Evolutionary conservation across 2,113 vertebrate genomes (phyloP), one percentile per base, ranked within the genome.

Genomic region (Tichodroma muraria): DNA sequence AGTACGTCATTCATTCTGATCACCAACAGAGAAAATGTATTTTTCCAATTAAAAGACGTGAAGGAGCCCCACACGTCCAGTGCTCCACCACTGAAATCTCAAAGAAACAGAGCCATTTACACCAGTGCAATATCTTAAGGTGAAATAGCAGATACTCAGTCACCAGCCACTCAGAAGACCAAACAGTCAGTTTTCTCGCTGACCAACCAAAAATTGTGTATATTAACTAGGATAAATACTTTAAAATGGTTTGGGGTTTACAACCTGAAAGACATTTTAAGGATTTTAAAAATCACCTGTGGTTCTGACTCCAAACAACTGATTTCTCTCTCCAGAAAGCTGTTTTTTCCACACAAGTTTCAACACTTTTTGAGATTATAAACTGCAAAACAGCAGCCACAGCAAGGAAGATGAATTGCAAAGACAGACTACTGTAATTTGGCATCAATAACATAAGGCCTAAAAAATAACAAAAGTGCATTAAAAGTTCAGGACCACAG

Each of bases 321-420:
- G 31, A 94, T 90, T 89, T 89, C 77, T 71, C 15, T 81, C 44
- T 77, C 86, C 49, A 69, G 56, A 93, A 75, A 91, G 49, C 42
- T 61, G 11, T 15, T 73, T 77, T 80, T 69, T 92, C 63, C 56
- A 23, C 15, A 44, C 6, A 59, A 80, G 47, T 50, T 83, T 61
- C 93, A 93, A 80, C 22, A 69, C 42, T 78, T 73, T 25, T 24
- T 30, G 64, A 92, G 40, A 96, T 87, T 91, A 83, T 80, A 89
- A 85, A 9, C 60, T 80, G n/a, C 52, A 47, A 83, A 37, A 88
- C 42, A 80, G 59, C 78, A 68, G 73, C 71, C 57, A 56, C 45
- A 57, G 86, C 42, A 83, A 78, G 88, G 59, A 92, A 84, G 75
- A 87, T 44, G 18, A 93, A 93, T 83, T 83, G 68, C 73, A 64